Base-by-base conservation (phyloP, 2,888 invertebrate genomes). In the Cantharis rustica region DNA sequence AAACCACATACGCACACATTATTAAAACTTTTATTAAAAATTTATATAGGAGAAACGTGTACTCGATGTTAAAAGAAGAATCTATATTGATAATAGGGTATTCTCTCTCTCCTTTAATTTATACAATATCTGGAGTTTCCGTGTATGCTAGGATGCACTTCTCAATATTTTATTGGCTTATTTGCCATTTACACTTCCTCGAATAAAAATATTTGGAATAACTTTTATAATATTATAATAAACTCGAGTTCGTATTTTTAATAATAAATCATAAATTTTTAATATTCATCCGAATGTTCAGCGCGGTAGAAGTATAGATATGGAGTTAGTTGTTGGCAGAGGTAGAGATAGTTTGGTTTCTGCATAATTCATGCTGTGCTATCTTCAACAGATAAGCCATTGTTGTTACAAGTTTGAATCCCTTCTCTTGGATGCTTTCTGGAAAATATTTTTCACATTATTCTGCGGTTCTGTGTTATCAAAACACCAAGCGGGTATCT, bases 351-450 rank as follows among this genome's bases (percentile, higher is more conserved):
- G 76, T 82, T 80, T 79, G 81, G 82, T 82, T 82, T 83, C 81
- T 86, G 84, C 85, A 86, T 86, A 85, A 86, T 86, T 86, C 86
- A 86, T 86, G 84, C 79, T 79, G 80, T 80, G 85, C 83, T 85
- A 86, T 86, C 85, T 85, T 77, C 81, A 79, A 72, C 82, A 81
- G 85, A 85, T 85, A 85, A 85, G 84, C 84, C 84, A 84, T 84
- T 85, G 84, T 85, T 84, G 84, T 82, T 84, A 84, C 83, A 84
- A 85, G 84, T 83, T 84, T 80, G 81, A 82, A 80, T 83, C 83
- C 83, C 84, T 81, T 82, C 81, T 79, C 77, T 76, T 77, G 79
- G 80, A 80, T 75, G 81, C 62, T 61, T 61, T 79, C 75, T 76
- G 69, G 70, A 63, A 73, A 72, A 73, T 77, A 77, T 79, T 79